These are phyloP conservation scores for Mus caroli DNA, from an alignment of 2,797 vertebrate species.

Conservation along the genomic window DNA sequence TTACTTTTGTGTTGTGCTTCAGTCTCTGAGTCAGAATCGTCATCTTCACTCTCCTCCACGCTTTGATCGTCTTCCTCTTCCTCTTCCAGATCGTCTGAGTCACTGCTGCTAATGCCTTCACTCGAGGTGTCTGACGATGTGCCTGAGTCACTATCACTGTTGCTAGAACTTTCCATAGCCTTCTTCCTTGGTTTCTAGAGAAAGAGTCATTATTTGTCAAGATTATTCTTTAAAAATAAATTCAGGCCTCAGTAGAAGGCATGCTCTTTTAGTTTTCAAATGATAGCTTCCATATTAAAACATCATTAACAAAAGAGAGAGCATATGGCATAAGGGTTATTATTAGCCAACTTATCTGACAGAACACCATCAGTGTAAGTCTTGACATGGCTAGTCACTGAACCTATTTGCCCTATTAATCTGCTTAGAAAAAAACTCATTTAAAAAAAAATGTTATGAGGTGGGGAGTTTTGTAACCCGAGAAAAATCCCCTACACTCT, in stretches of 20 bases:
- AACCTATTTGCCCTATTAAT: background rate
- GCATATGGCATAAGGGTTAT: background rate
- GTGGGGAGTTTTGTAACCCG: background rate
- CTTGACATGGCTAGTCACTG: background rate
- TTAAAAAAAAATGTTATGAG: background rate
- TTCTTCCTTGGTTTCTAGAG: constrained; percentile 92
- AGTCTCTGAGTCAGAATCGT: constrained; percentile 93
- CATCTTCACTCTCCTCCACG: constrained; percentile 93
- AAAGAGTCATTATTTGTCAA: constrained; percentile 76
- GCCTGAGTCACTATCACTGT: constrained; percentile 95
- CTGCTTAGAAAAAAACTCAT: background rate
- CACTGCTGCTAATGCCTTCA: constrained; percentile 94
- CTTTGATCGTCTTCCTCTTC: constrained; percentile 94
- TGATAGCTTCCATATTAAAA: constrained; percentile 50
- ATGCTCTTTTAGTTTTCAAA: constrained; percentile 59
- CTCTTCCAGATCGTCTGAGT: constrained; percentile 95
- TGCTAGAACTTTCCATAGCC: constrained; percentile 92
- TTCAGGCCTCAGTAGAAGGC: constrained; percentile 25
- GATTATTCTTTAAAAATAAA: constrained; percentile 45
- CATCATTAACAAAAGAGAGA: constrained; percentile 39
- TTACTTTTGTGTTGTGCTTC: constrained; percentile 90
- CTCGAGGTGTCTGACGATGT: constrained; percentile 95
- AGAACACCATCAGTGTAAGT: background rate
- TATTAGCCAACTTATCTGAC: constrained; percentile 38
- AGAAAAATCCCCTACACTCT: background rate